Base-by-base conservation (phyloP, 2,888 invertebrate genomes). In the Conchocele bisecta region DNA sequence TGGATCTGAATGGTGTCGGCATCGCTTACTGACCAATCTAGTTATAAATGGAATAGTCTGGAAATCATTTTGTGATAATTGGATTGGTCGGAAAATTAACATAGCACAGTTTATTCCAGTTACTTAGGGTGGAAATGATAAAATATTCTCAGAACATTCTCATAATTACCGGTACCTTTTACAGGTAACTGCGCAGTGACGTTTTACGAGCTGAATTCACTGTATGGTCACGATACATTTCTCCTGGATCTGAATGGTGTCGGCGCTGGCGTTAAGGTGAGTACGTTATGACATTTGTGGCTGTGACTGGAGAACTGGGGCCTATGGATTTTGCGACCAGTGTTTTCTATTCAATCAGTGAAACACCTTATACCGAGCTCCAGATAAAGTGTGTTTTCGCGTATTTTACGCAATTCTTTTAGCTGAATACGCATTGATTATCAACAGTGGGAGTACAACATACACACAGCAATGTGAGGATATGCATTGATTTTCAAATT, bases 201-300 rank as follows among this genome's bases (percentile, higher is more conserved):
- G 5, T 91, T 86, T 65, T 91, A 89, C 71, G 91, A 91, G 71
- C 73, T 91, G 54, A 88, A 89, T 65, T 90, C 90, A 22, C 56
- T 90, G 26, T 91, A 88, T 76, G 91, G 91, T n/a, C 91, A 91
- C 76, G 91, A 91, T 76, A 91, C 91, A 17, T 91, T 91, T 69
- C 79, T 91, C 15, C 75, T 91, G 44, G 90, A 91, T 80, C 77
- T 91, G 61, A 90, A 89, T 81, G 88, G 89, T 46, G 90, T 91
- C 13, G 91, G 91, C 3, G 85, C 89, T 28, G 91, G 87, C 24
- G 82, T 91, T 5, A 91, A 91, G 86, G 90, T 89, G 57, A 64
- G 68, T 57, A 44, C 3, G 17, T 11, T 17, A 2, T 11, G n/a
- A 13, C 17, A 41, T 20, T 6, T 6, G 17, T 20, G 17, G 4